phyloP scores from a whole-genome alignment of 2,797 vertebrate genomes.

The Paramormyrops hopkinsi region DNA sequence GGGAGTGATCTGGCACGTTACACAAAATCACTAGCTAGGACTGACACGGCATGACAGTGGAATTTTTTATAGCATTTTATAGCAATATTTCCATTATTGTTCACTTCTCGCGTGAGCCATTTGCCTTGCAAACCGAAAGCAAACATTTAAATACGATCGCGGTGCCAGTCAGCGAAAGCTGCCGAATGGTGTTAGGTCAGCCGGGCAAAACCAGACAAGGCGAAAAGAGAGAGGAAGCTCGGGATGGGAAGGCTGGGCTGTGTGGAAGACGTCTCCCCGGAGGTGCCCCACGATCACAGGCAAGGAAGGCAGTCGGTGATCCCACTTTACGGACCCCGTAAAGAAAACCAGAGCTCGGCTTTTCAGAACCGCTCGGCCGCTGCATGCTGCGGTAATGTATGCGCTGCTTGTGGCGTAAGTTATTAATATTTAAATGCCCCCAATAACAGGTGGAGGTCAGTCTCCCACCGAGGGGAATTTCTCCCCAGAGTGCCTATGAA shows the following conservation, averaged over 20 bases:
- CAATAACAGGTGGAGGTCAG: constrained; percentile 17
- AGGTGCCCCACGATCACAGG: not conserved
- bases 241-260: not conserved
- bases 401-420: not conserved
- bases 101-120: not conserved
- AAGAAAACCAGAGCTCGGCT: not conserved
- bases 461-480: not conserved
- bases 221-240: not conserved
- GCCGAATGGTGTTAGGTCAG: not conserved
- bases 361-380: not conserved
- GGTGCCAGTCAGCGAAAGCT: not conserved
- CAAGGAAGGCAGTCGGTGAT: not conserved
- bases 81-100: not conserved
- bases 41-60: not conserved
- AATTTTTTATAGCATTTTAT: not conserved
- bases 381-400: not conserved
- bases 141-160: not conserved
- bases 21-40: not conserved
- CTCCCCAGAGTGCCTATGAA: not conserved
- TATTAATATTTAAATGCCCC: constrained; percentile 19
- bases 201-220: not conserved
- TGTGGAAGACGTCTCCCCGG: not conserved
- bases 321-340: not conserved
- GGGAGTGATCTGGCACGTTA: constrained; percentile 13
- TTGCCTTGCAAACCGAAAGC: not conserved